A percentile compares a stretch with the other conserved stretches of the same genome.
These are phyloP conservation scores for Baryphthengus martii DNA, from an alignment of 2,113 vertebrate genomes.

Conservation along the genomic window DNA sequence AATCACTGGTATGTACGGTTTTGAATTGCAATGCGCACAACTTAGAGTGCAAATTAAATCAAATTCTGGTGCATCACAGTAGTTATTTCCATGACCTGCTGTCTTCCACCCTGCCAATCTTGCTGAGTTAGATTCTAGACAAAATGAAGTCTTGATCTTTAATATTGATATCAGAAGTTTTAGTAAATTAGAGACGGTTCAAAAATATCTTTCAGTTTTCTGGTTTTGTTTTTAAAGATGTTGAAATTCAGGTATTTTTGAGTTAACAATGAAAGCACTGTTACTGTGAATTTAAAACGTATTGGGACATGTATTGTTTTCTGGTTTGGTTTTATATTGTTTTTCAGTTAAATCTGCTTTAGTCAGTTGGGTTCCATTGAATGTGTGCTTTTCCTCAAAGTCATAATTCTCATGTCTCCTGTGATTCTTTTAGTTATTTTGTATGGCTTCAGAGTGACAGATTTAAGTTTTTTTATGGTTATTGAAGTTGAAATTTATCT, in stretches of 20 bases:
- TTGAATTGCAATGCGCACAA: not conserved
- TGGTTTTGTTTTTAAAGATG: not conserved
- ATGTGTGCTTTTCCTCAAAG: not conserved
- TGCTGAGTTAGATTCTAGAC: not conserved
- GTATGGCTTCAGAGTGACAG: not conserved
- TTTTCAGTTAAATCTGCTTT: not conserved
- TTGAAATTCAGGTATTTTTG: not conserved
- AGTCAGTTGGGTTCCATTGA: not conserved
- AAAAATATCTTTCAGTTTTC: not conserved
- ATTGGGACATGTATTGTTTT: not conserved
- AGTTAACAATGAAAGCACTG: not conserved
- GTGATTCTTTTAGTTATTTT: not conserved
- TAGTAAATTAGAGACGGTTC: not conserved
- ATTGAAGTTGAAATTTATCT: conserved; percentile 9
- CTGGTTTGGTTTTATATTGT: not conserved
- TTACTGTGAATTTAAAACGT: not conserved
- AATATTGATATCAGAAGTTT: not conserved
- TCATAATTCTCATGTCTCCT: not conserved
- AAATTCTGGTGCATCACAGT: not conserved
- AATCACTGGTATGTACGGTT: not conserved
- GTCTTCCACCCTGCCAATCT: not conserved
- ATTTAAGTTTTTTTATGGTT: not conserved
- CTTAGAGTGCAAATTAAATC: not conserved
- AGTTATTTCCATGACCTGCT: not conserved
- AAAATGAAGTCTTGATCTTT: not conserved